Percentiles rank a stretch among this genome's conserved stretches.
Conservation (phyloP, 2,797 vertebrate species). For the Arremon aurantiirostris region DNA sequence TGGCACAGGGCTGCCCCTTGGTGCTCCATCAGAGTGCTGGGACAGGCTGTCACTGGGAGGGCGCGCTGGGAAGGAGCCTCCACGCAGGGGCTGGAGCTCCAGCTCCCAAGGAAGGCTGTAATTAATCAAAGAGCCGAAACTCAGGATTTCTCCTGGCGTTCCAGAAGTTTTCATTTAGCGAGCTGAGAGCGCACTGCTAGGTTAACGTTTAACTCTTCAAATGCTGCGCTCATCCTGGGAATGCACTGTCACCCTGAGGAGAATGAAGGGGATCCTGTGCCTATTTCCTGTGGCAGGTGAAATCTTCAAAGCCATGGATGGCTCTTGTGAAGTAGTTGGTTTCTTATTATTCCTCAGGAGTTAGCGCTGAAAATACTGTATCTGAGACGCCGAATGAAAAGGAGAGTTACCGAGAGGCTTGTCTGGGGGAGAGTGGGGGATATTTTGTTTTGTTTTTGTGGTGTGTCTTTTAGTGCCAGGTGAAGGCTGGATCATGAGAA, state of each 20-base stretch:
- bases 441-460: not conserved
- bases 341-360: not conserved
- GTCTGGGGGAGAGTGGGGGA: not conserved
- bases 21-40: not conserved
- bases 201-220: not conserved
- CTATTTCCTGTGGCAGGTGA: not conserved
- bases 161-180: slow-evolving; percentile 9
- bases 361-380: not conserved
- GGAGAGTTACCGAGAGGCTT: not conserved
- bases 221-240: rapidly evolving
- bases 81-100: not conserved
- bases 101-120: not conserved
- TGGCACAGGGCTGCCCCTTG: slow-evolving; percentile 31
- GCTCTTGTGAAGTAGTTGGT: not conserved
- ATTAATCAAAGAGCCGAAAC: not conserved
- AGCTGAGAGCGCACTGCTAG: not conserved
- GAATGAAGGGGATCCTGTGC: not conserved
- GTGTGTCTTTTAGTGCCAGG: not conserved
- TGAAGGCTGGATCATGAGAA: not conserved
- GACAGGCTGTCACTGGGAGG: not conserved
- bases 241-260: not conserved
- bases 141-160: not conserved
- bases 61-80: not conserved
- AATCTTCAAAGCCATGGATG: rapidly evolving
- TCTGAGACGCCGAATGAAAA: not conserved